phyloP scores from a whole-genome alignment of 1,140 invertebrate genomes.

The Potamilus streckersoni region DNA sequence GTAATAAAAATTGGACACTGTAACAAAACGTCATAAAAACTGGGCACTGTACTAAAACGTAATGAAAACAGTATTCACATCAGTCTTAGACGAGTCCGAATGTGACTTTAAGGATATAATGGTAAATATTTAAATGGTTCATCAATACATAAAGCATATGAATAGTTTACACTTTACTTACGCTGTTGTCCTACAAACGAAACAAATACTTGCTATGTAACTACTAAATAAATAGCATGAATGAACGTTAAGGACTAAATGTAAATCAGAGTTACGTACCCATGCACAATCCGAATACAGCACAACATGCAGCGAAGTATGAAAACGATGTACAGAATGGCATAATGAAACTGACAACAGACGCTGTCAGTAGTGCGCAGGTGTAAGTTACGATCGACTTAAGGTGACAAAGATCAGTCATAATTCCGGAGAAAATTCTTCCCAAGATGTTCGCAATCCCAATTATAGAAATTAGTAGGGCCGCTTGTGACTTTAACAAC shows the following conservation, averaged over 20 bases:
- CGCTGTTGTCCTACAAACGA: too few species aligned
- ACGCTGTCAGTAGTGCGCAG: constrained; percentile 40
- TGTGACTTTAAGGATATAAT: too few species aligned
- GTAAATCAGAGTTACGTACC: constrained; percentile 38
- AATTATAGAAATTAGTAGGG: constrained; percentile 55
- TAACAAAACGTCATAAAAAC: not conserved
- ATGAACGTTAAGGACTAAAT: too few species aligned
- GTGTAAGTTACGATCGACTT: constrained; percentile 45
- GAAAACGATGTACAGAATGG: constrained; percentile 45
- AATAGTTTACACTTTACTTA: too few species aligned
- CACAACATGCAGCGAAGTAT: constrained; percentile 25
- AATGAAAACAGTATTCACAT: not conserved
- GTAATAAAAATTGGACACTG: not conserved
- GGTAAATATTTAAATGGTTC: too few species aligned
- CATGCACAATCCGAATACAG: constrained; percentile 58
- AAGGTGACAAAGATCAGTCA: constrained; percentile 47
- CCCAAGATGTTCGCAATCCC: constrained; percentile 55
- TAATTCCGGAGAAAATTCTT: constrained; percentile 46
- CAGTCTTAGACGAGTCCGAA: not conserved
- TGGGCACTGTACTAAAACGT: not conserved
- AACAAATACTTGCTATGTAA: too few species aligned
- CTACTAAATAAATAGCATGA: too few species aligned
- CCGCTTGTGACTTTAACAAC: constrained; percentile 32
- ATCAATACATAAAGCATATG: too few species aligned
- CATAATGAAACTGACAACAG: constrained; percentile 39